These are phyloP conservation scores for Coracias cyanogaster DNA, from an alignment of 2,797 vertebrate genomes.

Conservation along the genomic window DNA sequence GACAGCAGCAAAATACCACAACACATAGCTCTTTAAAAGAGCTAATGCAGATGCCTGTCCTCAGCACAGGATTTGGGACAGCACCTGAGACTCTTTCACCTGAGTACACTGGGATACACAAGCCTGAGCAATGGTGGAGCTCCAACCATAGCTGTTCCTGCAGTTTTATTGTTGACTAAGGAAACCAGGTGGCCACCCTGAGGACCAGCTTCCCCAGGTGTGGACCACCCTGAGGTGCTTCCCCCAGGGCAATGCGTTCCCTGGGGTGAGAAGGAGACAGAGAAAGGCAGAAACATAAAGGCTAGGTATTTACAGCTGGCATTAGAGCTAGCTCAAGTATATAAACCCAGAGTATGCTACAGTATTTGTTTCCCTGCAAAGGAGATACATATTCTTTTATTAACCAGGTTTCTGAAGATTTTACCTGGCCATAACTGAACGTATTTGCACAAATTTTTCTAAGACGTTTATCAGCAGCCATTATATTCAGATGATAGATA, in stretches of 20 bases:
- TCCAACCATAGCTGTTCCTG: background rate
- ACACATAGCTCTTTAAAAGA: background rate
- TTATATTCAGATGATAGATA: background rate
- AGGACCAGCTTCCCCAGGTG: background rate
- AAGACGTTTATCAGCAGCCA: background rate
- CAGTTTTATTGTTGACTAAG: background rate
- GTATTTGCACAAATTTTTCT: background rate
- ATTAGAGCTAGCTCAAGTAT: background rate
- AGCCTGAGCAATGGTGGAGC: background rate
- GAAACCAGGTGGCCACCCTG: background rate
- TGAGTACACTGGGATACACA: background rate
- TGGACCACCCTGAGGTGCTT: too few species aligned
- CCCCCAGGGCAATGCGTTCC: background rate
- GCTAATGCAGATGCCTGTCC: background rate
- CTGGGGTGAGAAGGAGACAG: background rate
- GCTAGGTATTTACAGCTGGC: background rate
- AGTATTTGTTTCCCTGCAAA: background rate
- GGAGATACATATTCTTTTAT: background rate
- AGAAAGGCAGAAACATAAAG: background rate
- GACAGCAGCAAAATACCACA: background rate
- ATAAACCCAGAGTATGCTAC: background rate
- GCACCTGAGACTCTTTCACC: too few species aligned
- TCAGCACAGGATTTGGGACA: rapidly evolving
- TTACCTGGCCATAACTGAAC: background rate
- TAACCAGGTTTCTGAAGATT: background rate